phyloP scores from a whole-genome alignment of 2,113 vertebrate genomes.

The Lophura nycthemera region DNA sequence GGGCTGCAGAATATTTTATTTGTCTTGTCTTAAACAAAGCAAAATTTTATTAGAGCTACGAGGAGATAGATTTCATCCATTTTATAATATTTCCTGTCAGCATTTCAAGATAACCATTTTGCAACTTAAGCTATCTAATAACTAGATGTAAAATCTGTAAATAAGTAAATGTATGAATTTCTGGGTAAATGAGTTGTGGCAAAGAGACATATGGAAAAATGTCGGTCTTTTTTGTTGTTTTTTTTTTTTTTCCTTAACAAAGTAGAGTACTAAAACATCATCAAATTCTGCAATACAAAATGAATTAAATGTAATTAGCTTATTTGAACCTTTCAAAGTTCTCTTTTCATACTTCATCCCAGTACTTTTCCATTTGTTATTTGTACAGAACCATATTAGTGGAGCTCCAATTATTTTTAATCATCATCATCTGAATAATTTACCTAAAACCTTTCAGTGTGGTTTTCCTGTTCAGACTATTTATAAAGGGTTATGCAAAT shows the following conservation, averaged over 20 bases:
- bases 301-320: neutral
- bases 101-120: neutral
- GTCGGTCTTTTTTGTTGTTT: neutral
- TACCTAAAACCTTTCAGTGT: slow-evolving; percentile 7
- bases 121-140: neutral
- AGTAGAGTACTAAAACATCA: neutral
- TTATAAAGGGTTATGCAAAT: slow-evolving; percentile 3
- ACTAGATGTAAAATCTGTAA: neutral
- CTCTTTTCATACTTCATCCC: neutral
- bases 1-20: neutral
- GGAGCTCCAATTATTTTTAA: slow-evolving; percentile 46
- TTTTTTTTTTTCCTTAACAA: neutral
- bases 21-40: rapidly evolving
- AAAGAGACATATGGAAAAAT: neutral
- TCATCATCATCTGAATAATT: slow-evolving; percentile 37
- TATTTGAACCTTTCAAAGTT: neutral
- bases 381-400: slow-evolving; percentile 19
- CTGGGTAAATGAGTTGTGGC: neutral
- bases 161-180: neutral
- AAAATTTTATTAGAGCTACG: neutral
- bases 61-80: neutral
- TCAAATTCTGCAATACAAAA: neutral
- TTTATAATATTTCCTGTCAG: neutral
- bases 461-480: slow-evolving; percentile 37
- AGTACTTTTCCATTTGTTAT: neutral